These are phyloP conservation scores for Embidobia sp. DNA, from an alignment of 2,888 invertebrate genomes.

Conservation along the genomic window DNA sequence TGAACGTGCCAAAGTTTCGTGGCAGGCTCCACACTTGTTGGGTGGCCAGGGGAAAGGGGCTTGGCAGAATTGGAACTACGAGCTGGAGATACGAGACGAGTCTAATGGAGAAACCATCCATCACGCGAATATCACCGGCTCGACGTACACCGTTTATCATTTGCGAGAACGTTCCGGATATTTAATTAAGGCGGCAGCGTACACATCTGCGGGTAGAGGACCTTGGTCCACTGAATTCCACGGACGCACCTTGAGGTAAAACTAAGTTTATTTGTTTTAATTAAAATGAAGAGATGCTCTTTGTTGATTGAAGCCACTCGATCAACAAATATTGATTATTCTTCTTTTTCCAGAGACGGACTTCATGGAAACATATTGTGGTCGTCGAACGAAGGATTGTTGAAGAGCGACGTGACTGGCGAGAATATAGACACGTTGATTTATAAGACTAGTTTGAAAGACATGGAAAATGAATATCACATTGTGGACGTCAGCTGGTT, in stretches of 20 bases:
- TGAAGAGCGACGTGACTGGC: constrained; percentile 92
- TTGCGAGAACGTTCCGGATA: constrained; percentile 90
- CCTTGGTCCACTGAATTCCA: constrained; percentile 91
- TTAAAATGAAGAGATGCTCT: too few relatives aligned
- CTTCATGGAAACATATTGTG: constrained; percentile 86
- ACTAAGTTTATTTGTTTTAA: too few relatives aligned
- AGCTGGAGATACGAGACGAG: constrained; percentile 86
- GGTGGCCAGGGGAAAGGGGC: constrained; percentile 86
- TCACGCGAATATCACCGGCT: constrained; percentile 83
- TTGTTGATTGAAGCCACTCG: too few relatives aligned
- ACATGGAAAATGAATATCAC: constrained; percentile 81
- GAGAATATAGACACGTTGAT: constrained; percentile 88
- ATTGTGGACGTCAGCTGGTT: constrained; percentile 90
- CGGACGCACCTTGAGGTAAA: constrained; percentile 87
- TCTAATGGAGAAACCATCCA: constrained; percentile 79
- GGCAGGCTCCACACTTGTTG: constrained; percentile 90
- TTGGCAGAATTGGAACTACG: constrained; percentile 90
- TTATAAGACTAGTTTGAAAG: constrained; percentile 84
- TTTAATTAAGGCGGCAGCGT: constrained; percentile 89
- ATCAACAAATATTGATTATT: neutral
- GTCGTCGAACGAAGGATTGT: constrained; percentile 89
- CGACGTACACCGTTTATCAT: constrained; percentile 86
- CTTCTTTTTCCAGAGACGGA: constrained; percentile 79
- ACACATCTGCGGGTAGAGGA: constrained; percentile 88
- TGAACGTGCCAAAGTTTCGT: constrained; percentile 89